These are phyloP conservation scores for Apistogramma diplotaenia DNA, from an alignment of 2,113 vertebrate species.

Conservation along the genomic window DNA sequence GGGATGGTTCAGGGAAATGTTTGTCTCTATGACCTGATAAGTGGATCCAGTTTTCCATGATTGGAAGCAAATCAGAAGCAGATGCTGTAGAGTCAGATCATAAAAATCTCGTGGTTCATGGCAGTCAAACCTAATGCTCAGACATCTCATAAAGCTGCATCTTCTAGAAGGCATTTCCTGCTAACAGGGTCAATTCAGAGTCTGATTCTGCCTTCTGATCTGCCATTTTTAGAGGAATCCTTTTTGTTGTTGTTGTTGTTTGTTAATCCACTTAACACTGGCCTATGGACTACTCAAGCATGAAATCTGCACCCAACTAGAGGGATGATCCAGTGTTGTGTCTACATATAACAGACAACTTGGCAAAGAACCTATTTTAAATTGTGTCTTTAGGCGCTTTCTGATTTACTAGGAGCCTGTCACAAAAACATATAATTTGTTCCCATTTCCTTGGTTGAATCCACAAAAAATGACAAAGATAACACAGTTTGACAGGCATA, in stretches of 20 bases:
- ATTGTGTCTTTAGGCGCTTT: background rate
- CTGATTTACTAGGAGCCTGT: background rate
- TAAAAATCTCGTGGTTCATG: background rate
- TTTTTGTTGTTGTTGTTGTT: background rate
- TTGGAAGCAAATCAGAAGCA: background rate
- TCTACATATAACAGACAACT: background rate
- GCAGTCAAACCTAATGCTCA: background rate
- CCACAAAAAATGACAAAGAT: background rate
- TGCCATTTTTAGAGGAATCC: background rate
- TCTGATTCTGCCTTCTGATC: background rate
- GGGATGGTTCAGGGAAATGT: constrained; percentile 27
- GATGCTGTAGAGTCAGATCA: background rate
- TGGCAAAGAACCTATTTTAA: background rate
- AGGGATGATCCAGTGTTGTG: background rate
- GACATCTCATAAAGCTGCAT: background rate
- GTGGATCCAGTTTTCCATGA: background rate
- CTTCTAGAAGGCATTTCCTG: constrained; percentile 28
- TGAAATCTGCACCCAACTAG: background rate
- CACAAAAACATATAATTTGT: background rate
- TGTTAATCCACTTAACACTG: background rate
- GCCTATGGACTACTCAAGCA: background rate
- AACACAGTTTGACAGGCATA: background rate
- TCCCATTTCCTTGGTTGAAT: background rate
- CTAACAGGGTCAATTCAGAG: constrained; percentile 12
- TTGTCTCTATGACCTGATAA: background rate